These are phyloP conservation scores for Hypomecis punctinalis DNA, from an alignment of 2,888 invertebrate genomes.

Conservation along the genomic window DNA sequence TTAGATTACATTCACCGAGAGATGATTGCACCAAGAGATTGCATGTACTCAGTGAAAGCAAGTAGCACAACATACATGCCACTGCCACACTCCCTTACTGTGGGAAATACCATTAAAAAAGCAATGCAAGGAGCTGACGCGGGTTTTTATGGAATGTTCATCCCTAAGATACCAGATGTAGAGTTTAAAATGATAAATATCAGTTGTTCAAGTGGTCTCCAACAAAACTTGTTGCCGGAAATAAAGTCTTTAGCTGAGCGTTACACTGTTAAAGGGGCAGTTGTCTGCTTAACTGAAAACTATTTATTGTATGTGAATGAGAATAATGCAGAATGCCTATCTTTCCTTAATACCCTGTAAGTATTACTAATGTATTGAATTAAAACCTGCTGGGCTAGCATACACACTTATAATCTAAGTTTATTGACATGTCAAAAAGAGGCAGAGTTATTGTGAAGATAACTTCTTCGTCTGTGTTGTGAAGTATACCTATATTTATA, in stretches of 20 bases:
- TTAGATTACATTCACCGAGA: constrained; percentile 66
- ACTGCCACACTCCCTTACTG: constrained; percentile 59
- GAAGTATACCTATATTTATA: too few species aligned
- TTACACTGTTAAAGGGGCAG: constrained; percentile 66
- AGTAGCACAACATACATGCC: constrained; percentile 68
- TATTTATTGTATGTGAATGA: constrained; percentile 67
- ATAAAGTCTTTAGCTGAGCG: constrained; percentile 59
- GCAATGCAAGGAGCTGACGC: constrained; percentile 47
- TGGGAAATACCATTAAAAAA: constrained; percentile 51
- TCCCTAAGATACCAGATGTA: constrained; percentile 73
- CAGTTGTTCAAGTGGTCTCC: constrained; percentile 26
- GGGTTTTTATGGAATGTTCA: constrained; percentile 69
- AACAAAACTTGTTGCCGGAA: constrained; percentile 55
- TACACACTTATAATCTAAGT: not conserved
- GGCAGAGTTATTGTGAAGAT: too few species aligned
- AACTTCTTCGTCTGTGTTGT: too few species aligned
- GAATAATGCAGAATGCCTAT: constrained; percentile 69
- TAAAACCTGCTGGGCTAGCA: not conserved
- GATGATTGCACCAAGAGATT: constrained; percentile 66
- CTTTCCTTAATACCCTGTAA: constrained; percentile 73
- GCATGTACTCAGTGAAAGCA: constrained; percentile 66
- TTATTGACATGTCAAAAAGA: too few species aligned
- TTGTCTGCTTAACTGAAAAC: constrained; percentile 77
- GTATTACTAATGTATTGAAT: constrained; percentile 45
- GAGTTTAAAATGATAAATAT: constrained; percentile 65